These are phyloP conservation scores for Aegithalos caudatus DNA, from an alignment of 2,113 vertebrate species.

Conservation along the genomic window DNA sequence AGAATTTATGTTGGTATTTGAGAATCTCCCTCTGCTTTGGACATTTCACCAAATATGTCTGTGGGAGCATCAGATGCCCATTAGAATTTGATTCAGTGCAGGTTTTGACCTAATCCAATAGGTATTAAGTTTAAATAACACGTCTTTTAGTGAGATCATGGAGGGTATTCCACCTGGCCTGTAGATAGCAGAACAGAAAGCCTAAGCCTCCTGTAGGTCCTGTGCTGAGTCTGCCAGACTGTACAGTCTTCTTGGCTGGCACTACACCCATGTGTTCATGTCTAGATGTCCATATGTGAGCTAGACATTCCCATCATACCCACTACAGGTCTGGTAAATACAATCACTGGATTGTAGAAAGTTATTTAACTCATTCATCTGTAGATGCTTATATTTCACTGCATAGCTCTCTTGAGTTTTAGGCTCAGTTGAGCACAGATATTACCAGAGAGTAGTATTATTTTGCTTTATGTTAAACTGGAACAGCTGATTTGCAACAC, in stretches of 20 bases:
- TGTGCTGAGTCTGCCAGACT: not conserved
- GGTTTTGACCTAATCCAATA: not conserved
- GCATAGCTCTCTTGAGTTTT: not conserved
- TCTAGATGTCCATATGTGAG: not conserved
- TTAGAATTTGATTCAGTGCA: not conserved
- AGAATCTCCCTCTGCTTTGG: not conserved
- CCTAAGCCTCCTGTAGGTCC: not conserved
- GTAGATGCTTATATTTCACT: not conserved
- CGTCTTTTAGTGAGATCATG: fast-evolving
- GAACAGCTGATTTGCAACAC: not conserved
- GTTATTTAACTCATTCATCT: not conserved
- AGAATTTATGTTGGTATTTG: not conserved
- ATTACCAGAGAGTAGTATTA: not conserved
- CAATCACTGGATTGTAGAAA: not conserved
- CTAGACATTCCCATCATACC: not conserved
- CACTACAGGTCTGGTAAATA: not conserved
- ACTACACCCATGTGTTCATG: not conserved
- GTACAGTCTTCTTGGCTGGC: not conserved
- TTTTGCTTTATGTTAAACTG: not conserved
- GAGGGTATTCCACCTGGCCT: not conserved
- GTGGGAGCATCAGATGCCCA: not conserved
- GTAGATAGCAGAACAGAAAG: not conserved
- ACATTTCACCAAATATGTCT: not conserved
- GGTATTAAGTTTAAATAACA: not conserved
- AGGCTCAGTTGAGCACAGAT: not conserved